Percentiles rank a stretch among this genome's conserved stretches.
These are phyloP conservation scores for Drosophila nannoptera DNA, from an alignment of 1,140 invertebrate genomes.

Conservation along the genomic window DNA sequence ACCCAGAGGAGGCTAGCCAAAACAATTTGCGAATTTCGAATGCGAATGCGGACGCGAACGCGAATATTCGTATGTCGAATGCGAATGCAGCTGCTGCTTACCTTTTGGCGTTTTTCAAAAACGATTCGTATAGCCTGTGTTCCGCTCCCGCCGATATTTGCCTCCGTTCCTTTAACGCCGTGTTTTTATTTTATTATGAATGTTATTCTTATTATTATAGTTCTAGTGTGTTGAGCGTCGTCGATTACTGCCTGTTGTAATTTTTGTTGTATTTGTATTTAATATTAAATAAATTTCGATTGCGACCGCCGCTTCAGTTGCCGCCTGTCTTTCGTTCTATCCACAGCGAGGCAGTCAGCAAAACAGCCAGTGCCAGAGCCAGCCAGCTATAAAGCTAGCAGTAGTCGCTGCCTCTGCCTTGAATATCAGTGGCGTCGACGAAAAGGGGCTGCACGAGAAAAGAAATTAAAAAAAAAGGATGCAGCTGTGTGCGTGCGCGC, in stretches of 20 bases:
- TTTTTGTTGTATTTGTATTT: slow-evolving; percentile 30
- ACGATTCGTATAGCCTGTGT: slow-evolving; percentile 17
- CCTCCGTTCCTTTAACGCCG: slow-evolving; percentile 4
- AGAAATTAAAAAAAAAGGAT: slow-evolving; percentile 41
- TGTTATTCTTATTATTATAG: slow-evolving; percentile 31
- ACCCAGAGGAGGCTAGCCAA: slow-evolving; percentile 26
- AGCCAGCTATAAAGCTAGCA: slow-evolving; percentile 61
- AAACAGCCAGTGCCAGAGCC: slow-evolving; percentile 58
- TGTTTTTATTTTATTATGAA: slow-evolving; percentile 32
- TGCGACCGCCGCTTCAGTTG: slow-evolving; percentile 61
- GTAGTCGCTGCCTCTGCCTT: slow-evolving; percentile 43
- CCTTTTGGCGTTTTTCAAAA: slow-evolving; percentile 30
- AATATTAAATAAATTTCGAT: slow-evolving; percentile 49
- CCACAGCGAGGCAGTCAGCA: slow-evolving; percentile 66
- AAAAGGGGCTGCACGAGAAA: slow-evolving; percentile 8
- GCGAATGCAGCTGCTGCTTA: slow-evolving; percentile 44
- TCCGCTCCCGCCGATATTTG: slow-evolving; percentile 8
- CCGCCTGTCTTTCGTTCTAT: slow-evolving; percentile 74
- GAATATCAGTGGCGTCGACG: slow-evolving; percentile 51
- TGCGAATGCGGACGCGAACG: slow-evolving; percentile 45
- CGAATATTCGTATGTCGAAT: slow-evolving; percentile 48
- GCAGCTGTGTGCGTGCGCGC: slow-evolving; percentile 36
- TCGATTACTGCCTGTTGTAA: slow-evolving; percentile 1
- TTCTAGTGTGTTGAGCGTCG: slow-evolving; percentile 19
- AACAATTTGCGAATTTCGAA: slow-evolving; percentile 41